Conservation (phyloP, 2,797 vertebrate species). For the Scolopax rusticola region DNA sequence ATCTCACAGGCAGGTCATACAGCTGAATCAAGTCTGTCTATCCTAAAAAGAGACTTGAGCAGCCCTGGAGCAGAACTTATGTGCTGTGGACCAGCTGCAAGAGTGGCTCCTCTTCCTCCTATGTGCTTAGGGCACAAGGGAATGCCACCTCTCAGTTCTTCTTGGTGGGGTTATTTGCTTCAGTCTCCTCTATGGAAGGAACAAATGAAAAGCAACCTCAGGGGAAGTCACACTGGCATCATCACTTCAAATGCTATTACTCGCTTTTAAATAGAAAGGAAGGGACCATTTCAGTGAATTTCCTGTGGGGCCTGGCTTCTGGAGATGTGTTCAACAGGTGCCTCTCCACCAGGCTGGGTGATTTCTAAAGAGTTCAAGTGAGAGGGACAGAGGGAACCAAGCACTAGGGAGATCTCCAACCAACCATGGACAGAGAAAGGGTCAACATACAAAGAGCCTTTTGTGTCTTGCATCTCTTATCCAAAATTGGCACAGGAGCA, state of each 20-base stretch:
- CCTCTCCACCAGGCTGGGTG: conserved; percentile 63
- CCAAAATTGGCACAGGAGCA: not conserved
- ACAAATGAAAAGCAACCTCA: not conserved
- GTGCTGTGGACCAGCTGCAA: not conserved
- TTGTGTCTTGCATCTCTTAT: not conserved
- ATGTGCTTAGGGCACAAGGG: not conserved
- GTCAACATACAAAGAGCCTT: not conserved
- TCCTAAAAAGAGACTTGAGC: not conserved
- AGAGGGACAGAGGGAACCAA: not conserved
- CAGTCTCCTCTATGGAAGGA: not conserved
- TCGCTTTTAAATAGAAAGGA: conserved; percentile 22
- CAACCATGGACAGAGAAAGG: not conserved
- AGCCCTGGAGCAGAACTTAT: not conserved
- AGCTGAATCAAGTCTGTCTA: not conserved
- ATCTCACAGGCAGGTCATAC: rapidly evolving
- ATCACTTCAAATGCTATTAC: not conserved
- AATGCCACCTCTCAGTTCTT: not conserved
- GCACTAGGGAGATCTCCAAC: not conserved
- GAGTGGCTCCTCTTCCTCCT: not conserved
- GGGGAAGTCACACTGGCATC: not conserved
- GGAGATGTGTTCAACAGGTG: conserved; percentile 70
- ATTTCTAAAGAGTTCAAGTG: not conserved
- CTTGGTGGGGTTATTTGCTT: not conserved
- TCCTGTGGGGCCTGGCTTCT: conserved; percentile 73
- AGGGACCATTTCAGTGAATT: conserved; percentile 57